These are phyloP conservation scores for Saccostrea echinata DNA, from an alignment of 1,140 invertebrate species.

Conservation along the genomic window DNA sequence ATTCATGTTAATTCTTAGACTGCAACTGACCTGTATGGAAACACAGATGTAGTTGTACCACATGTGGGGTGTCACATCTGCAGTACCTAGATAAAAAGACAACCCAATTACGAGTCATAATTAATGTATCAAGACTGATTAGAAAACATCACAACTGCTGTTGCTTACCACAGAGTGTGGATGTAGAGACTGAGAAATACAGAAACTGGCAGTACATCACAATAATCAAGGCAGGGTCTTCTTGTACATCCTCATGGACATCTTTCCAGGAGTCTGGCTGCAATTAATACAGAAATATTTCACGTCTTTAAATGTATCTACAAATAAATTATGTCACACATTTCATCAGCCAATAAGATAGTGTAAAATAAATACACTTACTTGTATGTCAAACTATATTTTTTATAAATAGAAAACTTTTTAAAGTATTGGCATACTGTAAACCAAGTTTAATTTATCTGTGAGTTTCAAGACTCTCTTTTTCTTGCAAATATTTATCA, in stretches of 20 bases:
- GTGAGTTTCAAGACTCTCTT: too few species aligned
- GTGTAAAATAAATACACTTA: too few species aligned
- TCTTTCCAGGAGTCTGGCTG: slow-evolving; percentile 64
- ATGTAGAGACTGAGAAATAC: slow-evolving; percentile 68
- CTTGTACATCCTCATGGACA: slow-evolving; percentile 54
- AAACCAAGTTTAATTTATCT: too few species aligned
- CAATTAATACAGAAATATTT: slow-evolving; percentile 17
- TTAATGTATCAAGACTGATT: too few species aligned
- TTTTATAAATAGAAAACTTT: too few species aligned
- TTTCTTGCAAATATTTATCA: too few species aligned
- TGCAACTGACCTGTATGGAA: slow-evolving; percentile 56
- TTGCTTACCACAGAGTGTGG: slow-evolving; percentile 66
- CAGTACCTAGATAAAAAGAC: slow-evolving; percentile 50
- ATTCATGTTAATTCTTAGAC: neutral
- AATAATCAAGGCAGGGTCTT: slow-evolving; percentile 57
- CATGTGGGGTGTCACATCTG: slow-evolving; percentile 54
- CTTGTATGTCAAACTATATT: too few species aligned
- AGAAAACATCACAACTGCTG: too few species aligned
- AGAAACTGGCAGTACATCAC: slow-evolving; percentile 64
- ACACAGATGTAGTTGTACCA: slow-evolving; percentile 65
- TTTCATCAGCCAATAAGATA: too few species aligned
- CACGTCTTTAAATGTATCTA: too few species aligned
- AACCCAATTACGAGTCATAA: neutral
- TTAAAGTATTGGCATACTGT: too few species aligned
- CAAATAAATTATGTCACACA: too few species aligned